These are phyloP conservation scores for Ochotona curzoniae DNA, from an alignment of 2,113 vertebrate genomes.

Conservation along the genomic window DNA sequence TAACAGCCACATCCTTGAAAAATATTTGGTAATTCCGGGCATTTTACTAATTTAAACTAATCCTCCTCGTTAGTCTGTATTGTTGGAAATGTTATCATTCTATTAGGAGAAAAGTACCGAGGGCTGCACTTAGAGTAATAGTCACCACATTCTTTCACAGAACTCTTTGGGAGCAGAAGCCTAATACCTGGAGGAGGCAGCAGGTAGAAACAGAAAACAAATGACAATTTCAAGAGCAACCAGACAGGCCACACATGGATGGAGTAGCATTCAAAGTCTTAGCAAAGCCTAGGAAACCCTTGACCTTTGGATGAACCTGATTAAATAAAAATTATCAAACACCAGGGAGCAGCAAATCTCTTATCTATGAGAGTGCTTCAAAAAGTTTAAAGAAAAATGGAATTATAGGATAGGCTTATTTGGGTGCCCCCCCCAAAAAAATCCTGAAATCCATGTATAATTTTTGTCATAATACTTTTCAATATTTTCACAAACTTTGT, in stretches of 20 bases:
- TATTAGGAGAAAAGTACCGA: background rate
- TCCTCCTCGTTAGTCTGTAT: conserved; percentile 14
- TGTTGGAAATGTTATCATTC: background rate
- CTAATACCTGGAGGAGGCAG: background rate
- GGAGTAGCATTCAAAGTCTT: background rate
- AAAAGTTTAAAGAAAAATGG: too few species aligned
- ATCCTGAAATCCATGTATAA: too few species aligned
- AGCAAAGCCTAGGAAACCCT: background rate
- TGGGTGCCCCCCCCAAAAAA: too few species aligned
- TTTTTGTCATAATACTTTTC: too few species aligned
- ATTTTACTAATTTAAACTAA: conserved; percentile 56
- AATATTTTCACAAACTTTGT: too few species aligned
- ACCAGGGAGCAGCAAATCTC: background rate
- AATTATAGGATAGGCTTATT: too few species aligned
- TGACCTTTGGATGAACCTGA: background rate
- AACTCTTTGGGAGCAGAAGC: background rate
- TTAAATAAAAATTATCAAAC: background rate
- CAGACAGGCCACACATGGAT: background rate
- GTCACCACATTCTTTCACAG: background rate
- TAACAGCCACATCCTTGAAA: conserved; percentile 59
- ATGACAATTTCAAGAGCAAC: background rate
- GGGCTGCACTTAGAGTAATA: background rate
- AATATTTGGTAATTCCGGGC: conserved; percentile 53
- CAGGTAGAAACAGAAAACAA: background rate
- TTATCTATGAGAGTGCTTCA: background rate